A percentile compares a stretch with the other conserved stretches of the same genome.
Conservation (phyloP, 1,140 invertebrate species). For the Cheumatopsyche charites region DNA sequence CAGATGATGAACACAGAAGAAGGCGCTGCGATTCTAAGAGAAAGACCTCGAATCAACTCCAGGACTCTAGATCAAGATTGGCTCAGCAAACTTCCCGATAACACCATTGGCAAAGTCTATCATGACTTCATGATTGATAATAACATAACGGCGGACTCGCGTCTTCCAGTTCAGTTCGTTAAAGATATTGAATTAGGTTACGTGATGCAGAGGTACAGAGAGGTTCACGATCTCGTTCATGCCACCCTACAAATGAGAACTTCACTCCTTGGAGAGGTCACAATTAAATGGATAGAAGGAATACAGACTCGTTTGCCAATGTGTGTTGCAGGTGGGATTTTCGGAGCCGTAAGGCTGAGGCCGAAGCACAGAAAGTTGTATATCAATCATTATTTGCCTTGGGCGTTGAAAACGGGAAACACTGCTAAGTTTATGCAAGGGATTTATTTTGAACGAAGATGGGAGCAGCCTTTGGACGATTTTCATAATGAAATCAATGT, state of each 20-base stretch:
- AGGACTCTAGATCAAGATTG: slow-evolving; percentile 77
- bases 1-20: slow-evolving; percentile 72
- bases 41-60: slow-evolving; percentile 88
- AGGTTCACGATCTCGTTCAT: slow-evolving; percentile 95
- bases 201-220: slow-evolving; percentile 95
- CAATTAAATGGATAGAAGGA: slow-evolving; percentile 97
- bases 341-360: slow-evolving; percentile 80
- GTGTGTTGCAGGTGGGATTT: slow-evolving; percentile 85
- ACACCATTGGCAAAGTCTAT: slow-evolving; percentile 85
- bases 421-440: slow-evolving; percentile 71
- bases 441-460: slow-evolving; percentile 92
- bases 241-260: slow-evolving; percentile 91
- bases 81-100: slow-evolving; percentile 74
- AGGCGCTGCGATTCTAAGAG: slow-evolving; percentile 74
- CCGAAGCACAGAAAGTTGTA: slow-evolving; percentile 87
- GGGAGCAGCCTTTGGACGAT: slow-evolving; percentile 86
- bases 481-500: slow-evolving; percentile 81
- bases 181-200: slow-evolving; percentile 91
- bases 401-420: slow-evolving; percentile 83
- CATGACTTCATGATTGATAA: slow-evolving; percentile 81
- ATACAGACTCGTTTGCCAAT: slow-evolving; percentile 89
- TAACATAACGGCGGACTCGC: slow-evolving; percentile 91
- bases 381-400: slow-evolving; percentile 79
- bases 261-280: slow-evolving; percentile 91
- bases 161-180: slow-evolving; percentile 88